Percentiles rank a stretch among this genome's conserved stretches.
phyloP scores from a whole-genome alignment of 2,797 vertebrate species.

The Danio albolineatus region DNA sequence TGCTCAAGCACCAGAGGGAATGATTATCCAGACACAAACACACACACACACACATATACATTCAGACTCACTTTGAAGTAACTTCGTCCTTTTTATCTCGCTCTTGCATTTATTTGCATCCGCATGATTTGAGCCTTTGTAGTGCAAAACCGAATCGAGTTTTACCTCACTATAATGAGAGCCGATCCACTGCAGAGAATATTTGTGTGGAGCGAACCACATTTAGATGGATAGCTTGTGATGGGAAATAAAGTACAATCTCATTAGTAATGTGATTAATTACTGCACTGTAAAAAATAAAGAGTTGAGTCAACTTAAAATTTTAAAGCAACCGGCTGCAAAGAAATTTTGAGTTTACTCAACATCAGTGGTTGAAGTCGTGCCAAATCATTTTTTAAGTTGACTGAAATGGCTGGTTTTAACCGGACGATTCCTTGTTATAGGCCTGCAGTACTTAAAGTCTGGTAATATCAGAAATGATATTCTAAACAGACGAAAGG shows the following conservation, averaged over 20 bases:
- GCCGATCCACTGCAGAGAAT: conserved; percentile 55
- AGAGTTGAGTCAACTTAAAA: too few relatives aligned
- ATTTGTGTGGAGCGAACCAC: conserved; percentile 54
- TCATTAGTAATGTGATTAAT: neutral
- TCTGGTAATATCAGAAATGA: too few relatives aligned
- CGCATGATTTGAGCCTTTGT: conserved; percentile 71
- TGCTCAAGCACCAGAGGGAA: conserved; percentile 66
- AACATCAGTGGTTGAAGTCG: too few relatives aligned
- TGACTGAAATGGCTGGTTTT: too few relatives aligned
- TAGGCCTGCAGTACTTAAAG: too few relatives aligned
- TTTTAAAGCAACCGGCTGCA: too few relatives aligned
- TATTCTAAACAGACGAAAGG: too few relatives aligned
- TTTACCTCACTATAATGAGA: conserved; percentile 73
- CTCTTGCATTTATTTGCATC: conserved; percentile 71
- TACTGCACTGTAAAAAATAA: too few relatives aligned
- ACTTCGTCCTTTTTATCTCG: conserved; percentile 52
- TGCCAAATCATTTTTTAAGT: too few relatives aligned
- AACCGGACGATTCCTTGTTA: too few relatives aligned
- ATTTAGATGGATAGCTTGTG: conserved; percentile 17
- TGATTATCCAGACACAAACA: conserved; percentile 54
- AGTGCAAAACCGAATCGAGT: conserved; percentile 72
- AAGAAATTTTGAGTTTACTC: too few relatives aligned
- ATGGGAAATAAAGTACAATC: conserved; percentile 3
- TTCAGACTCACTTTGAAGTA: conserved; percentile 68
- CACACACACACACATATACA: conserved; percentile 28